Base-by-base conservation (phyloP, 2,797 vertebrate species). In the Crocidura indochinensis region DNA sequence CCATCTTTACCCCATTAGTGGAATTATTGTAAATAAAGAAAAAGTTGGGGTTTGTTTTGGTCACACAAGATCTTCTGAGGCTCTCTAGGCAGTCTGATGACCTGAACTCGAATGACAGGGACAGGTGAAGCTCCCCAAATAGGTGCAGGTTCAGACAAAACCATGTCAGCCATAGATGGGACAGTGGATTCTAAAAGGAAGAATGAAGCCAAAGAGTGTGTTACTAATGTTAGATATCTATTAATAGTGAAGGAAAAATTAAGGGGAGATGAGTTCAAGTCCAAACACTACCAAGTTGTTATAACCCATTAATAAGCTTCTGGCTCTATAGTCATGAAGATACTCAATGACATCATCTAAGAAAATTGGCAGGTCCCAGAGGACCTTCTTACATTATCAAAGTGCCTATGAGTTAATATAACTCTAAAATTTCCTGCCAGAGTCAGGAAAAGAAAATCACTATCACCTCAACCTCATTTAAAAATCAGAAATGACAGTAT, bases 401-500 rank as follows among this genome's bases (percentile, higher is more conserved):
- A 84, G 1, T 24, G 71, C 24, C 26, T 20, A 84, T 2, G 38
- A 38, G 38, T 38, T 38, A 29, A 81, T 46, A 71, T 53, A n/a
- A 73, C 46, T 68, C 20, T 71, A 68, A 75, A 3, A 29, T 47
- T 46, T 62, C 49, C 4, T 10, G 74, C 10, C 49, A 68, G 44
- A 31, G 46, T 19, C 24, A 88, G 67, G 2, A 26, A n/a, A 20
- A 91, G 31, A 44, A 84, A 78, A 46, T 74, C 19, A 44, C 29
- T 89, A 67, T 7, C 71, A 1, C 78, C 53, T 69, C 68, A 62
- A 77, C 5, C 10, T 53, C n/a, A 51, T 71, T 87, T 92, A 14
- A 72, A 93, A 92, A 89, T 92, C 82, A 90, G 64, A 9, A 87
- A 64, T 31, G 4, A 68, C 31, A 64, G 82, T 60, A 19, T 31